Base-by-base conservation (phyloP, 2,888 invertebrate species). In the Adelphocoris suturalis region DNA sequence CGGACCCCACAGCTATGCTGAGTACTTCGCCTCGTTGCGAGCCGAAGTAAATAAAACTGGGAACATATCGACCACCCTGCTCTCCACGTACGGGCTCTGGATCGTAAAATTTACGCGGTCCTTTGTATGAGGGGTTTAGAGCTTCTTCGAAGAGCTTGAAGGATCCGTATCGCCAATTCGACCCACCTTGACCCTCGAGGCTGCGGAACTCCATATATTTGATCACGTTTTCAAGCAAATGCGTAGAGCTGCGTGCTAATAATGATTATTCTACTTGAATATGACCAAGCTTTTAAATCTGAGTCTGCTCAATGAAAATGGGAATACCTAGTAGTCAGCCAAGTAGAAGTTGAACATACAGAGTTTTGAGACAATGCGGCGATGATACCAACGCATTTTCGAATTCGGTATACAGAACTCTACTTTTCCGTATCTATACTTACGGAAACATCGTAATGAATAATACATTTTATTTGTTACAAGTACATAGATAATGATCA, bases 61-160 rank as follows among this genome's bases (percentile, higher is more conserved):
- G 48, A 82, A 82, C 82, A 82, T 82, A 82, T 82, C 82, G 82
- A 82, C 82, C 82, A 82, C 82, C 82, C 82, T 47, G 82, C 47
- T 47, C n/a, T 52, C 82, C 47, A 23, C 82, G 82, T 16, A 52
- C 68, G 82, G 52, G 16, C 14, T 7, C 47, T 2, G 52, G 47
- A 47, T 82, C 82, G 82, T 82, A 82, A 82, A 82, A 82, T 52
- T 78, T 78, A 78, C 82, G 82, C 82, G 82, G 52, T 82, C 82
- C 47, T 82, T 82, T 82, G 82, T 82, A 52, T 68, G 68, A 68
- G 48, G 27, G 52, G 82, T 82, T 52, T 52, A 82, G 27, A 82
- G 82, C 47, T 82, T 82, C 52, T 52, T 68, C 68, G 68, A 68
- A 68, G 68, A 68, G 68, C 23, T 68, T 68, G 68, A 68, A 68